A percentile compares a stretch with the other conserved stretches of the same genome.
Conservation (phyloP, 2,113 vertebrate genomes). For the Oncorhynchus mykiss region DNA sequence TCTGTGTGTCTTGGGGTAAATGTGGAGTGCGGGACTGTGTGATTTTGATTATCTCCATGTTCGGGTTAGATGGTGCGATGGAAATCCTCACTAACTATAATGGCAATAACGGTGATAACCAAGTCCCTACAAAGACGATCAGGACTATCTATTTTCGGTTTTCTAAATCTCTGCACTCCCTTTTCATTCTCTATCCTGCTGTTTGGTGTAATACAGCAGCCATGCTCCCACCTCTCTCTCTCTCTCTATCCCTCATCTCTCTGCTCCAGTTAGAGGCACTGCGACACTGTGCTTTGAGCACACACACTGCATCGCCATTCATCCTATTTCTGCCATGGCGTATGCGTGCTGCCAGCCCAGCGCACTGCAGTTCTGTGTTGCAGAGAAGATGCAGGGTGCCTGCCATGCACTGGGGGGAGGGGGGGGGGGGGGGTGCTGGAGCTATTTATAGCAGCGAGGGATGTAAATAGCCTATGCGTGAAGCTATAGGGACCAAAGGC, state of each 20-base stretch:
- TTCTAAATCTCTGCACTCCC: neutral
- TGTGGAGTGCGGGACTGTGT: neutral
- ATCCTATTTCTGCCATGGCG: neutral
- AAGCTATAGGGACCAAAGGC: neutral
- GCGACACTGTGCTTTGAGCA: neutral
- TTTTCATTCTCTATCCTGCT: neutral
- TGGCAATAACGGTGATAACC: neutral
- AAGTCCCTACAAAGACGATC: neutral
- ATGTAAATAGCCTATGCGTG: neutral
- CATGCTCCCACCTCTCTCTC: too few species aligned
- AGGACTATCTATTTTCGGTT: neutral
- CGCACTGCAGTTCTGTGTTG: neutral
- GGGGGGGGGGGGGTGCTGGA: neutral
- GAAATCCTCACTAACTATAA: neutral
- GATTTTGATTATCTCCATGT: neutral
- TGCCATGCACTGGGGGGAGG: neutral
- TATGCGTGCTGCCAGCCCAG: neutral
- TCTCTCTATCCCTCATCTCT: neutral
- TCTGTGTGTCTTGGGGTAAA: neutral
- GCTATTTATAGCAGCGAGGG: neutral
- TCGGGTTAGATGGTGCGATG: too few species aligned
- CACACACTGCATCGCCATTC: neutral
- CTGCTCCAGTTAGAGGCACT: neutral
- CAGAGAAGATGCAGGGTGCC: constrained; percentile 1
- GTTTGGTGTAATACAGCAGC: too few species aligned